Conservation (phyloP, 2,113 vertebrate species). For the Pelmatolapia mariae region DNA sequence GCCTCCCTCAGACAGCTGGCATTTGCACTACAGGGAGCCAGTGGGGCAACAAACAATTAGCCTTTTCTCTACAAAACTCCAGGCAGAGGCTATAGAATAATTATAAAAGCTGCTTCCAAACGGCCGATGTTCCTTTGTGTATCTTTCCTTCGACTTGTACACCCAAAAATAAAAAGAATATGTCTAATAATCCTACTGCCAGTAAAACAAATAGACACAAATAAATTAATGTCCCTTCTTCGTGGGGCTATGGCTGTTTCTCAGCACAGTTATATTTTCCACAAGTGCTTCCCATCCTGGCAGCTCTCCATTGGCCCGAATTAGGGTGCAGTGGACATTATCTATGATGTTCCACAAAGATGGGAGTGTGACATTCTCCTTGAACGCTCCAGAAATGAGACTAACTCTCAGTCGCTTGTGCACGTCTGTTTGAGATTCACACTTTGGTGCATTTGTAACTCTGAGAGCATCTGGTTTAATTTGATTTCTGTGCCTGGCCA, state of each 20-base stretch:
- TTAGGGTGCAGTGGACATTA: slow-evolving; percentile 22
- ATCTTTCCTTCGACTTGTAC: not conserved
- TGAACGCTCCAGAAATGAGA: slow-evolving; percentile 47
- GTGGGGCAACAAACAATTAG: slow-evolving; percentile 54
- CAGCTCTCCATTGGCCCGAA: slow-evolving; percentile 13
- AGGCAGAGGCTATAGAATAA: slow-evolving; percentile 13
- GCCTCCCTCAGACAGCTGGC: slow-evolving; percentile 53
- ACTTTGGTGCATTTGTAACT: slow-evolving; percentile 70
- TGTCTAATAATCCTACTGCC: not conserved
- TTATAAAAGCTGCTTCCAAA: slow-evolving; percentile 17
- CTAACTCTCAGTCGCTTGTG: slow-evolving; percentile 9
- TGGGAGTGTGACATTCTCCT: slow-evolving; percentile 52
- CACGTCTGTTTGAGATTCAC: slow-evolving; percentile 60
- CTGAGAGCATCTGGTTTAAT: slow-evolving; percentile 69
- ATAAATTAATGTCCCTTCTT: not conserved
- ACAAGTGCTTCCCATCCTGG: not conserved
- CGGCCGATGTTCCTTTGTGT: not conserved
- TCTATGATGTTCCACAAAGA: slow-evolving; percentile 47
- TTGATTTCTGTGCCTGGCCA: slow-evolving; percentile 72
- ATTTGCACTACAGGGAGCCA: slow-evolving; percentile 34
- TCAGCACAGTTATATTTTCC: not conserved
- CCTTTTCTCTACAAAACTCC: slow-evolving; percentile 43
- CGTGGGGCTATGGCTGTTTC: not conserved
- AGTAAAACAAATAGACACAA: not conserved
- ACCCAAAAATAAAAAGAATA: not conserved